Evolutionary conservation across 2,113 vertebrate species (phyloP), one percentile per base, ranked within the genome.

Genomic region (Dasyurus viverrinus): DNA sequence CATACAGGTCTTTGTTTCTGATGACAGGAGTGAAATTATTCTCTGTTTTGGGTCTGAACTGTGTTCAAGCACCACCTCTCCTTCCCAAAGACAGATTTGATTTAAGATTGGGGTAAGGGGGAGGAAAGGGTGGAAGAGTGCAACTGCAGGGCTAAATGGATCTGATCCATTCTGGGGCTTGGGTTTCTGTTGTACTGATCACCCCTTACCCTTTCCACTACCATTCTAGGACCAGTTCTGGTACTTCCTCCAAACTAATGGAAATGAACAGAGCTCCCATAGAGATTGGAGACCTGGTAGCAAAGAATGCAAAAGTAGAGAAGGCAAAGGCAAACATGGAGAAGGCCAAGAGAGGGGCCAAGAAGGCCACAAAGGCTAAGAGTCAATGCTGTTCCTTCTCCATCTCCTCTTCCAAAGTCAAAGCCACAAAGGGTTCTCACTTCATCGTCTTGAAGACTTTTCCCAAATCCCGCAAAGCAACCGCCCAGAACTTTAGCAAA

Each of bases 371-470:
- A 47, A 68, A n/a, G 2, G 42, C 68, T 84, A 0, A 0, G 76
- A 23, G 25, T 55, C 89, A 8, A 42, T 47, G 53, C 26, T 90
- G 10, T 23, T 46, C 27, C 53, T n/a, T 3, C 54, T 42, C 54
- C 30, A 89, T 8, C 14, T 50, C 46, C 54, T 42, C 7, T 23
- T n/a, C 19, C 23, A 46, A 93, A 23, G 23, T 46, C 53, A 84
- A 36, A 42, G 89, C 53, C 24, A 50, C 48, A 1, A 7, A 36
- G 50, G 36, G 14, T 3, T 89, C 89, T 36, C 22, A 0, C 3
- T 22, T 92, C 0, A 0, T 94, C 95, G 47, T 97, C 91, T n/a
- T 84, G 48, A 97, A 95, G 96, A 47, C n/a, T 89, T 52, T 47
- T 52, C 25, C 12, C 36, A 53, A 93, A 36, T 46, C 46, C 50